These are phyloP conservation scores for Mormyrops attenuatus DNA, from an alignment of 2,797 vertebrate species.

Conservation along the genomic window DNA sequence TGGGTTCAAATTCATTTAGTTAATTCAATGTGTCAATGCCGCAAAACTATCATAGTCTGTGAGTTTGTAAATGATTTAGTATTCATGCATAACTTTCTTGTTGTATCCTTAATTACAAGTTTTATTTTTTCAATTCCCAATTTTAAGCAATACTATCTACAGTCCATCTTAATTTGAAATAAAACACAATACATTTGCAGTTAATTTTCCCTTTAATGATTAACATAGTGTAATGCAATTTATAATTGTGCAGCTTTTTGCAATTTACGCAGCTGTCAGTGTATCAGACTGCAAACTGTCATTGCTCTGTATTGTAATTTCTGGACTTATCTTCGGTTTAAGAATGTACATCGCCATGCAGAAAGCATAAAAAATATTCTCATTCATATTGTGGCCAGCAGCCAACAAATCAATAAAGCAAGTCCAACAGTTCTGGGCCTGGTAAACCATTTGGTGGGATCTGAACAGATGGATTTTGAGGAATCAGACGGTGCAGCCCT, in stretches of 20 bases:
- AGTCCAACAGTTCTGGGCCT: background rate
- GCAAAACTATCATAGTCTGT: background rate
- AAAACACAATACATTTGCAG: background rate
- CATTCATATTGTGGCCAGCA: background rate
- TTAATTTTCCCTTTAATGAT: background rate
- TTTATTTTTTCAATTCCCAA: background rate
- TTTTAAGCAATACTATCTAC: background rate
- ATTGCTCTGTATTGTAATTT: background rate
- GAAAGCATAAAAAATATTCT: background rate
- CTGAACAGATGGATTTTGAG: constrained; percentile 54
- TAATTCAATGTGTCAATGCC: background rate
- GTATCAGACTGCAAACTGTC: background rate
- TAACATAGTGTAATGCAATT: background rate
- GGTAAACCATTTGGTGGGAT: background rate
- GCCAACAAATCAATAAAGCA: background rate
- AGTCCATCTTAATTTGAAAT: constrained; percentile 13
- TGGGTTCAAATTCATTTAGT: background rate
- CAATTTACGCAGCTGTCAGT: background rate
- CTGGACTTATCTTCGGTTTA: background rate
- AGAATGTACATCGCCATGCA: background rate
- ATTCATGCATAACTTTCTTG: background rate
- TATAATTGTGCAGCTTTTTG: constrained; percentile 2
- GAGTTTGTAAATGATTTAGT: background rate
- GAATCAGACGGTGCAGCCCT: constrained; percentile 31
- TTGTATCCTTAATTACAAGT: background rate